A percentile compares a stretch with the other conserved stretches of the same genome.
Evolutionary conservation across 2,113 vertebrate species (phyloP).

Genomic region (Pontoporia blainvillei): DNA sequence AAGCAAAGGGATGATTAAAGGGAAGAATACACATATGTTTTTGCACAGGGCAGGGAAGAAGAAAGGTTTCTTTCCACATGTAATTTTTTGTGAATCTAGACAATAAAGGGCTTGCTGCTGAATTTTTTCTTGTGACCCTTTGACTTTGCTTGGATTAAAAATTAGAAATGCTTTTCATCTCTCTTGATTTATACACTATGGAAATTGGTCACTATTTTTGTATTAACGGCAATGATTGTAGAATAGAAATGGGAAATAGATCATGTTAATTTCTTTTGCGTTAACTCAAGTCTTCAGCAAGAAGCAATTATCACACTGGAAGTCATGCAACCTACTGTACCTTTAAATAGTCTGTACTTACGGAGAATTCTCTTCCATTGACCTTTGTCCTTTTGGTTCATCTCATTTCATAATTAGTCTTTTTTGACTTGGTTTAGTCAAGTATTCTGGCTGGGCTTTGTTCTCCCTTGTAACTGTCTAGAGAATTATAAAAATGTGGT

Average conservation of each 20-base stretch:
- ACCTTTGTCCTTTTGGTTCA: neutral
- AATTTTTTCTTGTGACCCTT: neutral
- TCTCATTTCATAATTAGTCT: neutral
- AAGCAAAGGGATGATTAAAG: neutral
- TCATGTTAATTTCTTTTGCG: neutral
- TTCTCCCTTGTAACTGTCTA: neutral
- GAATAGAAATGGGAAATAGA: neutral
- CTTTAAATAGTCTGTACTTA: neutral
- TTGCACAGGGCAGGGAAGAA: neutral
- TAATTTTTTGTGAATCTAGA: neutral
- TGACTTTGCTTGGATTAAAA: neutral
- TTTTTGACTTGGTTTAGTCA: neutral
- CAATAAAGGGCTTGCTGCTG: neutral
- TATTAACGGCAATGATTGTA: neutral
- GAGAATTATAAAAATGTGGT: neutral
- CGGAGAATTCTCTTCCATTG: neutral
- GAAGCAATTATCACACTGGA: neutral
- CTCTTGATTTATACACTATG: neutral
- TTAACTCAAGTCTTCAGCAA: neutral
- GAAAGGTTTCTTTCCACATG: neutral
- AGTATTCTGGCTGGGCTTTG: neutral
- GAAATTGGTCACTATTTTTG: neutral
- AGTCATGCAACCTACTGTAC: neutral
- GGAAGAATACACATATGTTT: neutral
- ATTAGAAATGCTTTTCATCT: neutral